phyloP scores from a whole-genome alignment of 2,888 invertebrate genomes.

The Thera britannica region DNA sequence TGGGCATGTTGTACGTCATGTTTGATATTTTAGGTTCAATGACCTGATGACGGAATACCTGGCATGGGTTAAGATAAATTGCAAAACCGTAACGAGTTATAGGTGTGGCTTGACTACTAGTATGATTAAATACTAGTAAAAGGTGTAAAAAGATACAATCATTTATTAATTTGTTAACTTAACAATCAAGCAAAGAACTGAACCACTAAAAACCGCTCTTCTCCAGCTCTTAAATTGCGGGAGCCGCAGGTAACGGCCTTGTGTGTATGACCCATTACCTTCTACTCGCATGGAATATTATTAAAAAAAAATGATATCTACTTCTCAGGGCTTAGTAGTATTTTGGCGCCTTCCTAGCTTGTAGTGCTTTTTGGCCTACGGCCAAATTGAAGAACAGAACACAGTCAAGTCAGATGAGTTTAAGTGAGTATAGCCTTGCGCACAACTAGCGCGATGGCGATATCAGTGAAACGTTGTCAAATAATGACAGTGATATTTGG shows the following conservation, averaged over 20 bases:
- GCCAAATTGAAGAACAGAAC: too few species aligned
- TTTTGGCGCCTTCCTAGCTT: too few species aligned
- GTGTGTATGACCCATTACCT: not conserved
- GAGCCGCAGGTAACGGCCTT: not conserved
- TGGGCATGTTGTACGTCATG: slow-evolving; percentile 7
- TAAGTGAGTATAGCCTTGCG: too few species aligned
- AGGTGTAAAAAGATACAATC: not conserved
- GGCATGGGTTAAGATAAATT: slow-evolving; percentile 15
- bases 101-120: slow-evolving; percentile 13
- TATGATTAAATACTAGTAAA: not conserved
- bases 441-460: too few species aligned
- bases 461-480: too few species aligned
- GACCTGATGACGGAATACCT: slow-evolving; percentile 12
- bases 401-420: too few species aligned
- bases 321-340: not conserved
- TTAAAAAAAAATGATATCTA: not conserved
- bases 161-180: too few species aligned
- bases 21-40: slow-evolving; percentile 5
- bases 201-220: too few species aligned
- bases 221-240: not conserved
- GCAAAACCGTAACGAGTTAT: slow-evolving; percentile 16
- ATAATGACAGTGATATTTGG: too few species aligned
- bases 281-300: not conserved
- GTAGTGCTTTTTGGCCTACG: too few species aligned
- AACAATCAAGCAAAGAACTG: too few species aligned